Percentiles rank a stretch among this genome's conserved stretches.
phyloP scores from a whole-genome alignment of 2,797 vertebrate genomes.

The Mycteria americana region DNA sequence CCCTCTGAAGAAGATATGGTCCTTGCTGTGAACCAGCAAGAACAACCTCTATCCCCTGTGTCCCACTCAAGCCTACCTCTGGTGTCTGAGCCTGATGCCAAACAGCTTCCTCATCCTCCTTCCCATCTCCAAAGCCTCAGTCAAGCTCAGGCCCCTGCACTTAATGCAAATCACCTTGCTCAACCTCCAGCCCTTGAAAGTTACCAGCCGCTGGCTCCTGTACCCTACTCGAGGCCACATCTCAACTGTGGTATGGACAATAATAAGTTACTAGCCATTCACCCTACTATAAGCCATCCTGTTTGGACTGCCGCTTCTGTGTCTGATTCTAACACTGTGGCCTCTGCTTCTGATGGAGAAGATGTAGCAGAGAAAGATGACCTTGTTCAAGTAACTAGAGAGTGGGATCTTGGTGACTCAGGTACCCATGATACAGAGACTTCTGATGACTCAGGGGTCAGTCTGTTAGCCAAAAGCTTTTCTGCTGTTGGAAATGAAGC shows the following conservation, averaged over 20 bases:
- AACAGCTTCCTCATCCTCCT: background rate
- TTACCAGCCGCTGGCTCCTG: background rate
- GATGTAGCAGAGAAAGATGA: background rate
- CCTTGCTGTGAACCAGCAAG: background rate
- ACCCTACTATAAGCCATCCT: background rate
- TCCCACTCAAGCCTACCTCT: conserved; percentile 3
- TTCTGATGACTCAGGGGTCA: conserved; percentile 39
- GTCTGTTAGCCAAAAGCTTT: conserved; percentile 33
- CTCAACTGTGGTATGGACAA: background rate
- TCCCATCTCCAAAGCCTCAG: background rate
- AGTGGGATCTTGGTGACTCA: background rate
- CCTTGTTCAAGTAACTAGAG: background rate
- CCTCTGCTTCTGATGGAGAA: background rate
- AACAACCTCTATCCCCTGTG: background rate
- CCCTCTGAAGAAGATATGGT: background rate
- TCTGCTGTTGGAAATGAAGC: background rate
- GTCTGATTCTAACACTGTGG: background rate
- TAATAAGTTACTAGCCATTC: background rate
- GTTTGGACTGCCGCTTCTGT: background rate
- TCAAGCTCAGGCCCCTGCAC: background rate
- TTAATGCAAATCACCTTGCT: background rate
- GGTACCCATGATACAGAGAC: background rate
- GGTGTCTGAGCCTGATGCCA: background rate
- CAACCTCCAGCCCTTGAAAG: background rate
- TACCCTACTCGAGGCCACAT: background rate